Base-by-base conservation (phyloP, 2,888 invertebrate genomes). In the Scaptomyza caliginosa region DNA sequence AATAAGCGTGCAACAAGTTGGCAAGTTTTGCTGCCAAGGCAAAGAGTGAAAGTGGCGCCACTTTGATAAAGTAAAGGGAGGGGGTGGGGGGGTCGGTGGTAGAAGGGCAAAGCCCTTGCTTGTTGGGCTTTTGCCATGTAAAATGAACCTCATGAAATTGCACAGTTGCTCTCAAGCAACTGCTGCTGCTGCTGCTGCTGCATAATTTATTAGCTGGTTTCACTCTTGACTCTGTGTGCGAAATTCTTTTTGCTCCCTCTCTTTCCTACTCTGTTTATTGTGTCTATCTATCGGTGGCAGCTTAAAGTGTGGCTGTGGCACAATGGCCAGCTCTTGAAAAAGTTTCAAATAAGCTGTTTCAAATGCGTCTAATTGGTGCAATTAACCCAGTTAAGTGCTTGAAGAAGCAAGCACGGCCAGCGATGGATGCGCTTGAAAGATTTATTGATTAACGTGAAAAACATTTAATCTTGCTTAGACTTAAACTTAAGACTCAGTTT, bases 61-160 rank as follows among this genome's bases (percentile, higher is more conserved):
- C 56, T 42, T 46, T 8, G 10, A 2, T 8, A 30, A 10, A 28
- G 38, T 38, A 51, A 39, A 23, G 39, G 3, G 8, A 8, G 24
- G 24, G 6, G 49, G 34, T 23, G 39, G 3, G 8, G 24, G 24
- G 24, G 6, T 6, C 3, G 8, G 16, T 10, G 11, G 13, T 7
- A n/a, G 24, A 13, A 23, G 1, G 36, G 26, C 23, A 2, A 5
- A 1, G 23, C 16, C 8, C 17, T 26, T 45, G 43, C 23, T 59
- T 28, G 62, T 19, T 46, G 58, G 48, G 46, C 63, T 62, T 48
- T 54, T 48, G 38, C 38, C 45, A 51, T 57, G 63, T 58, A 59
- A 81, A 84, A 81, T 81, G 86, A 81, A 86, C 81, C 81, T 86
- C 75, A 63, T 64, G 40, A 78, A 81, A 78, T 75, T 81, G 67